These are phyloP conservation scores for Phodopus roborovskii DNA, from an alignment of 2,113 vertebrate genomes.

Conservation along the genomic window DNA sequence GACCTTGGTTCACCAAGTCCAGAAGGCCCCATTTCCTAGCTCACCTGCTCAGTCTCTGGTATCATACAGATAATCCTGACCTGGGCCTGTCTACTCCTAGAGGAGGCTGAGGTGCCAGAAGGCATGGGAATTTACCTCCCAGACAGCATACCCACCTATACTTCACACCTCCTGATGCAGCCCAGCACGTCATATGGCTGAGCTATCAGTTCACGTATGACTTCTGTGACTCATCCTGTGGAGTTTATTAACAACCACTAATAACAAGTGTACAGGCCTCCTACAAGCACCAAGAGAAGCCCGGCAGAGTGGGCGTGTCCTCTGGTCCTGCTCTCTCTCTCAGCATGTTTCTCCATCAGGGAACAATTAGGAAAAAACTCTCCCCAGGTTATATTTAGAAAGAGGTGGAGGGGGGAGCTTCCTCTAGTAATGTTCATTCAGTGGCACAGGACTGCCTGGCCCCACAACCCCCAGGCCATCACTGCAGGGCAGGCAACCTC, in stretches of 20 bases:
- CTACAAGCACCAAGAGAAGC: slow-evolving; percentile 79
- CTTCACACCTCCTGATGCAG: not conserved
- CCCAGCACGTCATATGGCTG: slow-evolving; percentile 73
- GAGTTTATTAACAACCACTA: slow-evolving; percentile 87
- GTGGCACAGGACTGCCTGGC: slow-evolving; percentile 47
- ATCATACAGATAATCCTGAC: fast-evolving
- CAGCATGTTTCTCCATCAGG: slow-evolving; percentile 85
- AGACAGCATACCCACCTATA: not conserved
- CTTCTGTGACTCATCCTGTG: slow-evolving; percentile 80
- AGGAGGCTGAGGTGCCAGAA: not conserved
- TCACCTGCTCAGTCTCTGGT: not conserved
- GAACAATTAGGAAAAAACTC: slow-evolving; percentile 88
- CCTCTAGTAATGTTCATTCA: slow-evolving; percentile 78
- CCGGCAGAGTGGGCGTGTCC: slow-evolving; percentile 76
- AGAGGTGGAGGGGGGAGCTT: slow-evolving; percentile 74
- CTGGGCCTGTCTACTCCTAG: not conserved
- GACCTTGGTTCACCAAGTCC: fast-evolving
- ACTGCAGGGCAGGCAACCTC: slow-evolving; percentile 25
- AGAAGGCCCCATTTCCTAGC: not conserved
- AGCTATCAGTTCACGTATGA: slow-evolving; percentile 67
- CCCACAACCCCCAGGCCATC: slow-evolving; percentile 57
- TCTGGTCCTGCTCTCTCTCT: slow-evolving; percentile 83
- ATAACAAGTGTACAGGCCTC: slow-evolving; percentile 82
- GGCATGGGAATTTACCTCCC: not conserved
- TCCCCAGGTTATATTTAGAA: slow-evolving; percentile 87